These are phyloP conservation scores for Dynastes hyllus DNA, from an alignment of 2,888 invertebrate genomes.

Conservation along the genomic window DNA sequence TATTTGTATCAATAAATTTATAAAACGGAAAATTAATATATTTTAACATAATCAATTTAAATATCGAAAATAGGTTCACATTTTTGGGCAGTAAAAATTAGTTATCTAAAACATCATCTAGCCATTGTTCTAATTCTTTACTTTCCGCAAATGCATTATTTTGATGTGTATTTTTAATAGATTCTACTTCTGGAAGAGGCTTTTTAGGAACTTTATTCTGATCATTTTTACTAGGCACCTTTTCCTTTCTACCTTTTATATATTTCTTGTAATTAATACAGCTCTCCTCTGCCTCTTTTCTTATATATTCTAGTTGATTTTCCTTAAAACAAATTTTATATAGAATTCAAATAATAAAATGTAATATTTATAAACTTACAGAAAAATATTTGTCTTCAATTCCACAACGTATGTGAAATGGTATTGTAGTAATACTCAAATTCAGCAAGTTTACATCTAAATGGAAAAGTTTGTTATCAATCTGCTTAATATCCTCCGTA, in stretches of 20 bases:
- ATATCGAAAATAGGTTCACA: no score
- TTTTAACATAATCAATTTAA: not conserved
- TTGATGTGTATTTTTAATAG: not conserved
- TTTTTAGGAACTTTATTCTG: slow-evolving; percentile 18
- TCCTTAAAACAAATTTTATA: slow-evolving; percentile 50
- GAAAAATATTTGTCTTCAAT: slow-evolving; percentile 54
- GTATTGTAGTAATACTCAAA: slow-evolving; percentile 54
- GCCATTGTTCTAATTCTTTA: slow-evolving; percentile 60
- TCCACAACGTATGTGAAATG: slow-evolving; percentile 55
- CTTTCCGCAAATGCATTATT: slow-evolving; percentile 15
- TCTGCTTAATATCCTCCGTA: slow-evolving; percentile 47
- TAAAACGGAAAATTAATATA: not conserved
- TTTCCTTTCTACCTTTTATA: slow-evolving; percentile 28
- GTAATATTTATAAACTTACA: slow-evolving; percentile 47
- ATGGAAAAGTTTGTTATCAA: slow-evolving; percentile 54
- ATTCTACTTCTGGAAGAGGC: not conserved
- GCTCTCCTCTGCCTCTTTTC: slow-evolving; percentile 39
- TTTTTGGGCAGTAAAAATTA: slow-evolving; percentile 44
- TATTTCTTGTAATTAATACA: not conserved
- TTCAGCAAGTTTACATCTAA: slow-evolving; percentile 55
- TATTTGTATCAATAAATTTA: not conserved
- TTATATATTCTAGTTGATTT: slow-evolving; percentile 45
- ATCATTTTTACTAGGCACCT: slow-evolving; percentile 4
- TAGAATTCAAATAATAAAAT: slow-evolving; percentile 2
- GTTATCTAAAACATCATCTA: slow-evolving; percentile 63